These are phyloP conservation scores for Engystomops pustulosus DNA, from an alignment of 2,113 vertebrate species.

Conservation along the genomic window DNA sequence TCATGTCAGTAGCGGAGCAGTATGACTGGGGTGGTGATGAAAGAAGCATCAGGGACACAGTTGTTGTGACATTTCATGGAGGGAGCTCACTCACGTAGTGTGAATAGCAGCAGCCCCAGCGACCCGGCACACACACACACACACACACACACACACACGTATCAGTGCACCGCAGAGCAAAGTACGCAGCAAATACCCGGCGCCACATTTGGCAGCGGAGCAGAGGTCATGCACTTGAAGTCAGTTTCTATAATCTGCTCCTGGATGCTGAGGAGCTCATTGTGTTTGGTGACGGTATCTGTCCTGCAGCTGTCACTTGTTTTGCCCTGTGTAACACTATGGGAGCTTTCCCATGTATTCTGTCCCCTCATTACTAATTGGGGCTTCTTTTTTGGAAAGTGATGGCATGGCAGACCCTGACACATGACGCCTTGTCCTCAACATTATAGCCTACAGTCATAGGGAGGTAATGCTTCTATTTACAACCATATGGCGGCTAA, in stretches of 20 bases:
- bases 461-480: not conserved
- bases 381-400: not conserved
- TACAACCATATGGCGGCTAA: not conserved
- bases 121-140: too few species aligned
- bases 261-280: not conserved
- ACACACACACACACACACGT: too few species aligned
- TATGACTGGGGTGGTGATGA: not conserved
- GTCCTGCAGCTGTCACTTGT: slow-evolving; percentile 3
- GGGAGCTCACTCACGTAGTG: not conserved
- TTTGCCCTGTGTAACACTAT: not conserved
- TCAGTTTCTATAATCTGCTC: not conserved
- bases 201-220: not conserved
- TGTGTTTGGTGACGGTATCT: not conserved
- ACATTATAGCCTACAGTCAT: too few species aligned
- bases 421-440: not conserved
- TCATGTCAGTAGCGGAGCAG: not conserved
- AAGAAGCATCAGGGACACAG: not conserved
- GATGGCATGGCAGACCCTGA: not conserved
- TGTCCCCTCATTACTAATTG: not conserved
- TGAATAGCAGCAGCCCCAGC: not conserved
- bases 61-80: not conserved
- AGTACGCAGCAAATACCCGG: not conserved
- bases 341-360: not conserved
- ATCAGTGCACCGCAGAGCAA: not conserved
- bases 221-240: not conserved